Evolutionary conservation across 1,140 invertebrate species (phyloP).

Genomic region (Contarinia nasturtii): DNA sequence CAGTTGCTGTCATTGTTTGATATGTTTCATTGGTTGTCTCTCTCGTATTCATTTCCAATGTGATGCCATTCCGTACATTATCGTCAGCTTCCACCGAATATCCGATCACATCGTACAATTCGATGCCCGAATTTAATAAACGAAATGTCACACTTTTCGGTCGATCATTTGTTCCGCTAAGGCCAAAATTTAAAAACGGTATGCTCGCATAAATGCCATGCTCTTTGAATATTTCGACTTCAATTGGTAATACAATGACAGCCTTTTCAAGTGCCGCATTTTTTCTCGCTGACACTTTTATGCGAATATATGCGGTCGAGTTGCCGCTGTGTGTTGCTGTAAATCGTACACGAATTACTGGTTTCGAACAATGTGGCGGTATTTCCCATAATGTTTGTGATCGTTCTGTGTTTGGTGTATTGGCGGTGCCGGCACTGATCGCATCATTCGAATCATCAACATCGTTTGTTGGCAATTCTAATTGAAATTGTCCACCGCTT

Average conservation of each 20-base stretch:
- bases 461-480: slow-evolving; percentile 71
- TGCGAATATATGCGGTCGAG: slow-evolving; percentile 24
- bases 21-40: not conserved
- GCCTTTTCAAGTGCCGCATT: slow-evolving; percentile 11
- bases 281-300: slow-evolving; percentile 15
- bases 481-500: slow-evolving; percentile 75
- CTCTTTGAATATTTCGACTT: slow-evolving; percentile 59
- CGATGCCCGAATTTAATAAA: slow-evolving; percentile 9
- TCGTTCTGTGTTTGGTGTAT: slow-evolving; percentile 33
- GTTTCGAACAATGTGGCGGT: slow-evolving; percentile 71
- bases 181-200: slow-evolving; percentile 66
- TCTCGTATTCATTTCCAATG: not conserved
- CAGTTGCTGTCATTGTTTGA: not conserved
- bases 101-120: not conserved
- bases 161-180: slow-evolving; percentile 41
- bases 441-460: slow-evolving; percentile 5
- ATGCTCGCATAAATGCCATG: slow-evolving; percentile 57
- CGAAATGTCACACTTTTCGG: slow-evolving; percentile 38
- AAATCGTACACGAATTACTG: slow-evolving; percentile 73
- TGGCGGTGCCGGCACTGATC: too few species aligned
- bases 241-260: slow-evolving; percentile 63
- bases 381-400: slow-evolving; percentile 74
- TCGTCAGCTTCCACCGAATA: not conserved
- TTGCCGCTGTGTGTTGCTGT: slow-evolving; percentile 35
- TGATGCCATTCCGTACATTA: not conserved